Evolutionary conservation across 2,113 vertebrate genomes (phyloP).

Genomic region (Recurvirostra avosetta): DNA sequence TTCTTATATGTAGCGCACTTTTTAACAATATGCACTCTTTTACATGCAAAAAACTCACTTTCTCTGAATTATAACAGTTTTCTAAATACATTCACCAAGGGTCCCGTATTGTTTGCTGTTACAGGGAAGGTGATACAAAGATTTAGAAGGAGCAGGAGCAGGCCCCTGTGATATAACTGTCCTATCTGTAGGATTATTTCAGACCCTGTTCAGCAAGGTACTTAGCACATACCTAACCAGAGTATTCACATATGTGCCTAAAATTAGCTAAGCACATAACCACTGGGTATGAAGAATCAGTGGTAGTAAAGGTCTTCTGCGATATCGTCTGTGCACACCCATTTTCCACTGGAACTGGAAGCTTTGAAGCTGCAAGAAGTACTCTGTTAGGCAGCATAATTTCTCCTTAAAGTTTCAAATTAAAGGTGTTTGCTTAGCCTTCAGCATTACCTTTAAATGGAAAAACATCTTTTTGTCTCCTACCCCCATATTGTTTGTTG

Average conservation of each 20-base stretch:
- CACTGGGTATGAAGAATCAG: background rate
- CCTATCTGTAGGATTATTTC: background rate
- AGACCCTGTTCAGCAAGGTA: background rate
- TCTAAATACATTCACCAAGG: background rate
- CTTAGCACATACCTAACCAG: background rate
- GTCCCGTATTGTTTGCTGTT: background rate
- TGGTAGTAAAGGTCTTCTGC: background rate
- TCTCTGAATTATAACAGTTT: background rate
- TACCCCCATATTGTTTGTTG: background rate
- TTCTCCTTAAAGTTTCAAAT: background rate
- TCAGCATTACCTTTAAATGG: background rate
- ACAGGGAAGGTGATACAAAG: background rate
- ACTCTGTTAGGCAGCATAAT: background rate
- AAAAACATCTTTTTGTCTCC: background rate
- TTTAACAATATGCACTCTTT: background rate
- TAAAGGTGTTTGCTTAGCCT: background rate
- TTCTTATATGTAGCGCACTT: background rate
- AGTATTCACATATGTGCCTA: background rate
- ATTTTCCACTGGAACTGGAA: background rate
- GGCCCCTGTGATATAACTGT: background rate
- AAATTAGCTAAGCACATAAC: slow-evolving; percentile 16
- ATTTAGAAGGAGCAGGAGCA: background rate
- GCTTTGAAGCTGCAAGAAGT: background rate
- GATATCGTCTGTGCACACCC: background rate
- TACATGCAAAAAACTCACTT: background rate